Evolutionary conservation across 2,113 vertebrate species (phyloP), one percentile per base, ranked within the genome.

Genomic region (Cyanoderma ruficeps): DNA sequence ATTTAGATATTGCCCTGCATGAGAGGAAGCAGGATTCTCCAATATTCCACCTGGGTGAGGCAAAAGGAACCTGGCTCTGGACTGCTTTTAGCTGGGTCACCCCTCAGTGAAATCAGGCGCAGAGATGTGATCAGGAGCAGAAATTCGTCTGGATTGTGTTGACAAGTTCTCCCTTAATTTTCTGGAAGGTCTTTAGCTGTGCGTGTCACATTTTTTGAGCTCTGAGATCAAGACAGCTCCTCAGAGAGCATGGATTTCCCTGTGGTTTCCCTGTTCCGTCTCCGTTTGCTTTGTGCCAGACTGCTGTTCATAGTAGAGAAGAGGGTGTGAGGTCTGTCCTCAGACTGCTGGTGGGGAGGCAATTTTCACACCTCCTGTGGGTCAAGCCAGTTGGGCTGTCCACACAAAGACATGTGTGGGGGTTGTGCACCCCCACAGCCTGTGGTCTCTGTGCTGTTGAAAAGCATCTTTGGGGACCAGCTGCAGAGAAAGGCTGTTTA

Each of bases 41-140:
- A 22, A 47, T 47, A 47, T 47, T 47, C 46, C 46, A 47, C 12
- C 47, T 97, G 84, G 14, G 99, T 98, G 79, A 97, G 19, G n/a
- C 31, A 23, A 42, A 24, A 53, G 33, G 31, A 72, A 14, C 56
- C 35, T 50, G 25, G 33, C 33, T 74, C 30, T 55, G 63, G 11
- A 6, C 10, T 31, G n/a, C 13, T 31, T 72, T 59, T 72, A 84
- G 22, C n/a, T 61, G 50, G 37, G 30, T 5, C 22, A 55, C 10
- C 9, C 22, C 25, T 79, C 11, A 11, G 20, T 46, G 27, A 35
- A 76, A 23, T 2, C 41, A 17, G 6, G 49, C 64, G n/a, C 65
- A 8, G 28, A 69, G 46, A 21, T 17, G 15, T 21, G 63, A n/a
- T n/a, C n/a, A n/a, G 30, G n/a, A 60, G 60, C 37, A 86, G 56